Percentiles rank a stretch among this genome's conserved stretches.
Evolutionary conservation across 2,113 vertebrate species (phyloP).

Genomic region (Amphiprion percula): DNA sequence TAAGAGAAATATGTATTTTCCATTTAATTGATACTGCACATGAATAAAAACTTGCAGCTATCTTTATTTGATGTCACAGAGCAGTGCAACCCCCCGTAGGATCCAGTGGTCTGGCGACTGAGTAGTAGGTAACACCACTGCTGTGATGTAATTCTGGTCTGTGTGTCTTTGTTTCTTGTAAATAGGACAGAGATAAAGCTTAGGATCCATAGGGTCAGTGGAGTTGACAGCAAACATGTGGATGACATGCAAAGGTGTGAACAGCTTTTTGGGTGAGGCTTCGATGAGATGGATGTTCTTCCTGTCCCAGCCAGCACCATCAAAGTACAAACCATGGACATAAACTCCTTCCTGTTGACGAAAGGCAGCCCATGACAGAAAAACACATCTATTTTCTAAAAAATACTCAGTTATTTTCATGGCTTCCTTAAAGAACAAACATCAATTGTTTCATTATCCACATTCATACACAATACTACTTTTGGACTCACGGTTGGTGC

Average conservation of each 20-base stretch:
- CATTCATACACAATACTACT: constrained; percentile 1
- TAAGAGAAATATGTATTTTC: neutral
- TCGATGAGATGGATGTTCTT: constrained; percentile 86
- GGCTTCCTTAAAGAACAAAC: no score
- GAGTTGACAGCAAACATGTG: constrained; percentile 88
- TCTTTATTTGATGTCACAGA: constrained; percentile 89
- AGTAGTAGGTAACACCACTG: constrained; percentile 83
- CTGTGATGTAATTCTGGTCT: constrained; percentile 88
- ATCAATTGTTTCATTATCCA: neutral
- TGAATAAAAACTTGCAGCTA: neutral
- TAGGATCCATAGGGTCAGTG: constrained; percentile 78
- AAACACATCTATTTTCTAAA: neutral
- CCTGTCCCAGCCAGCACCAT: constrained; percentile 92
- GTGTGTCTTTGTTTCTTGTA: constrained; percentile 91
- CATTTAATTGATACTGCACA: neutral
- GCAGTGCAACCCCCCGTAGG: constrained; percentile 90
- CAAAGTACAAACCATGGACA: constrained; percentile 89
- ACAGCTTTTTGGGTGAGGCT: constrained; percentile 91
- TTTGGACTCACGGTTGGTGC: constrained; percentile 78
- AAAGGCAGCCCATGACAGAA: neutral
- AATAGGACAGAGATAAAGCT: constrained; percentile 88
- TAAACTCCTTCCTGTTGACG: constrained; percentile 86
- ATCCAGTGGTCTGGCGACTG: constrained; percentile 90
- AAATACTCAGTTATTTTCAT: neutral
- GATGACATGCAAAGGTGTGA: constrained; percentile 89